Percentiles rank a stretch among this genome's conserved stretches.
Conservation (phyloP, 92 coral and sea anemone genomes). For the Zoanthus sociatus region DNA sequence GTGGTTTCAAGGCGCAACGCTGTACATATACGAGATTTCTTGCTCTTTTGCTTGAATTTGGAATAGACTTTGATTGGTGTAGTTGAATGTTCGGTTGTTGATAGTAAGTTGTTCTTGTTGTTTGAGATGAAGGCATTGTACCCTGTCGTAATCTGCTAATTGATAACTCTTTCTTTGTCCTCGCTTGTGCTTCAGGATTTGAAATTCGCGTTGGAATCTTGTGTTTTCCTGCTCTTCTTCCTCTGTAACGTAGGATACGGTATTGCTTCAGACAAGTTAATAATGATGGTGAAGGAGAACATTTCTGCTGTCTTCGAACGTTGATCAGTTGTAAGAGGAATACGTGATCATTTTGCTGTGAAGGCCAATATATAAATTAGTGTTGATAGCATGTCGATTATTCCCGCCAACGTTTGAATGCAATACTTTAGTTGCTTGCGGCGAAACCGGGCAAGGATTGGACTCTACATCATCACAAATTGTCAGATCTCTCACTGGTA, state of each 20-base stretch:
- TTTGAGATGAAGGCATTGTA: neutral
- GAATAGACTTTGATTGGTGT: conserved; percentile 12
- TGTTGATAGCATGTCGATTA: conserved; percentile 16
- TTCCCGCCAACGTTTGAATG: conserved; percentile 9
- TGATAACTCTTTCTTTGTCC: conserved; percentile 1
- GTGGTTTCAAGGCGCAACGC: conserved; percentile 29
- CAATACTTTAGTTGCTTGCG: conserved; percentile 23
- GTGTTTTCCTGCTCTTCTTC: conserved; percentile 22
- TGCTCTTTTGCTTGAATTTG: conserved; percentile 25
- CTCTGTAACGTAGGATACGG: conserved; percentile 23
- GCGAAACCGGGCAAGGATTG: conserved; percentile 24
- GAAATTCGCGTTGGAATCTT: conserved; percentile 27
- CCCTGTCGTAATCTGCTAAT: conserved; percentile 8
- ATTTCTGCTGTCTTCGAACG: neutral
- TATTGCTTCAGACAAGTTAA: neutral
- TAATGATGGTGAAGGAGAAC: neutral
- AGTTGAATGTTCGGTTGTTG: conserved; percentile 19
- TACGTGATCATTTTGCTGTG: neutral
- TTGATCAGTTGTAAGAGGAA: neutral
- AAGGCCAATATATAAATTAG: conserved; percentile 9
- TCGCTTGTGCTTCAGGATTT: conserved; percentile 10
- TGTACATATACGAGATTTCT: conserved; percentile 29
- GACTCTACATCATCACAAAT: neutral
- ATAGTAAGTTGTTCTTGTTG: neutral
- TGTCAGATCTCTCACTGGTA: neutral